Base-by-base conservation (phyloP, 2,888 invertebrate genomes). In the Apomyelois bistriatella region DNA sequence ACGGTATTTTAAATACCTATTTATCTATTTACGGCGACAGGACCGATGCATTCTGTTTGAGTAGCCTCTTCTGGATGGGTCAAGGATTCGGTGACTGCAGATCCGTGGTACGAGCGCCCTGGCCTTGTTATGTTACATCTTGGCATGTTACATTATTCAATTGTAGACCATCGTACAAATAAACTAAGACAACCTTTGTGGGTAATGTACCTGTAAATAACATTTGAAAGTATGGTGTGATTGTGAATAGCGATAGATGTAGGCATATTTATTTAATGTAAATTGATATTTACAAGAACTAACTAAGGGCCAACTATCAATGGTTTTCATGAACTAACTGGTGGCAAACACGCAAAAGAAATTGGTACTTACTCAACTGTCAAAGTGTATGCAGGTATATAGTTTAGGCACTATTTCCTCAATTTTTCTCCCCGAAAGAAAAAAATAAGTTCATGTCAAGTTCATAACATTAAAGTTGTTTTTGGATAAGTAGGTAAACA, bases 51-150 rank as follows among this genome's bases (percentile, higher is more conserved):
- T 84, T 85, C 79, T 78, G 80, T 67, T 76, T 70, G 80, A 86
- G 86, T 86, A 87, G 86, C 85, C 85, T 87, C 87, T 87, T 83
- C 89, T 84, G 86, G 89, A 89, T 89, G 87, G 89, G 89, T 90
- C 89, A 89, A 90, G 89, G 89, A 87, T 89, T 71, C 73, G 82
- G 86, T 79, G 85, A 88, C 82, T 83, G 87, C 80, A 81, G 79
- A 85, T 86, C 84, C 80, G 78, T 74, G 75, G 71, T n/a, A n/a
- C 75, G 74, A 72, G 69, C 72, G 80, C 82, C 82, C 84, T 85
- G 85, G 77, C 87, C 87, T 88, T 85, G 87, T 72, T 74, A 72
- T 74, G 69, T 77, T 76, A 70, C 72, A 73, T 78, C 76, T 74
- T 74, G 75, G 74, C 77, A 74, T 81, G 79, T 76, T 80, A 77